Evolutionary conservation across 2,888 invertebrate genomes (phyloP), one percentile per base, ranked within the genome.

Genomic region (Leucoptera coffeella): DNA sequence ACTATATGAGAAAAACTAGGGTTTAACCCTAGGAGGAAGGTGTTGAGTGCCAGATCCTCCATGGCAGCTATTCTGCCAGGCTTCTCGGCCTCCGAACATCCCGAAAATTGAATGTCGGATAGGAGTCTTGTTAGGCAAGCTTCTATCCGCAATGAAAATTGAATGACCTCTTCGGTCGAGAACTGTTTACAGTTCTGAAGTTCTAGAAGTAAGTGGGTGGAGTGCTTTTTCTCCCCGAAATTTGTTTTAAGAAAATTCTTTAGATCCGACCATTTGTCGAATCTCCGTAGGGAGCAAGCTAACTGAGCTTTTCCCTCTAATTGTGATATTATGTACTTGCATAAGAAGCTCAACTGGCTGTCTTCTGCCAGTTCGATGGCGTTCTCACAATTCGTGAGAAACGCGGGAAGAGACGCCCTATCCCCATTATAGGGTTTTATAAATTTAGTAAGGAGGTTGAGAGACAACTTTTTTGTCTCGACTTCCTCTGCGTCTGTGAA

Each of bases 381-480:
- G 11, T 26, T 20, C 5, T 26, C 26, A 19, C 26, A 26, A 14
- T 26, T 26, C 5, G 21, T 23, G 15, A 25, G 13, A 22, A 28
- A 23, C 3, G 13, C 22, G 8, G 27, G 27, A 15, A 27, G 27
- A 22, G 22, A 27, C 11, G 22, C 27, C 4, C 15, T 22, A 11
- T 27, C 27, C 6, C 27, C 27, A 12, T 23, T 27, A 13, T 27
- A 27, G n/a, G 10, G n/a, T 15, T 27, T 27, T 8, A 27, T 22
- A 14, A 27, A 27, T 27, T 27, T 27, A 14, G 26, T 27, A 22
- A 27, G 26, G n/a, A 27, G 26, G 9, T n/a, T 17, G 5, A 7
- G 5, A 17, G 5, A 8, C 6, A 8, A 8, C 17, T 17, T 7
- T 9, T 17, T n/a, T n/a, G n/a, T n/a, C n/a, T n/a, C n/a, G n/a